Evolutionary conservation across 2,113 vertebrate genomes (phyloP), one percentile per base, ranked within the genome.

Genomic region (Ondatra zibethicus): DNA sequence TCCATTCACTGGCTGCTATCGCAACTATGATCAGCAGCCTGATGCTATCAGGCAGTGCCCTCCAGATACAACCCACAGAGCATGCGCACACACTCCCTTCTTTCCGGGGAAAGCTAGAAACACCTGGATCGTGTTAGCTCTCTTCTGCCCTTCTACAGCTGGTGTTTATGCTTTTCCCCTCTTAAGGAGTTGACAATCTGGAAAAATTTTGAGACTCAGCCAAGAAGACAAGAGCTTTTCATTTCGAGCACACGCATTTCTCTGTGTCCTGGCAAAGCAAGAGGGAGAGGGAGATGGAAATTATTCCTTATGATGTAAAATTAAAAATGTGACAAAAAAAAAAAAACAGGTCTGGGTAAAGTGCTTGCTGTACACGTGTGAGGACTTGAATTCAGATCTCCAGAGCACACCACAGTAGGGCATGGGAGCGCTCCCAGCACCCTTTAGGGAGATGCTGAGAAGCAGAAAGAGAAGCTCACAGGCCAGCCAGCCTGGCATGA

Each of bases 171-270:
- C 63, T 80, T 98, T 94, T 97, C 97, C 82, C 96, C 97, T 96
- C 95, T 97, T 96, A 97, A 96, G 78, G 95, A 97, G 94, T 94
- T 97, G 95, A 97, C 97, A 97, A 89, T 97, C 91, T 97, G 95
- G 96, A 97, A 96, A 96, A 97, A 96, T 94, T 89, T 97, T 97
- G 96, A 97, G 82, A 95, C 39, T 91, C 86, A 55, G 97, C 96
- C 97, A 98, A 97, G 94, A 97, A 96, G 96, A 89, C 96, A 96
- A 97, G 94, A 97, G 78, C 42, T 42, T 96, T 97, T 97, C 89
- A 93, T 97, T 98, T 96, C 39, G 77, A 93, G 72, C 93, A 89
- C 42, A 78, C 92, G 97, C 21, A 52, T 95, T 97, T 96, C 95
- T 96, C 86, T 97, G 95, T 94, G n/a, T 96, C 92, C 91, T 96